Base-by-base conservation (phyloP, 2,888 invertebrate species). In the Temnothorax ravouxi region DNA sequence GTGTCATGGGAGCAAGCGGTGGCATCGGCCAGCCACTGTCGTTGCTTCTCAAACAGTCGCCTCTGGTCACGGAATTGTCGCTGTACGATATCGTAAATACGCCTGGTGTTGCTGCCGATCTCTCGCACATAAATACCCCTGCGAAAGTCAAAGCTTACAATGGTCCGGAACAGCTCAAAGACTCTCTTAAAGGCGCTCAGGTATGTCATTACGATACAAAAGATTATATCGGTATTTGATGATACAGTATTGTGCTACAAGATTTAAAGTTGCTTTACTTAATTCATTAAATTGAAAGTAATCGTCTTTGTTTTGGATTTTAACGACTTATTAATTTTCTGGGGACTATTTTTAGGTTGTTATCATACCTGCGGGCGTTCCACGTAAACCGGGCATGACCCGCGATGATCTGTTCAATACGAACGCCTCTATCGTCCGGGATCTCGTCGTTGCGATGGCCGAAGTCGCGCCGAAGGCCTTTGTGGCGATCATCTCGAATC, bases 301-400 rank as follows among this genome's bases (percentile, higher is more conserved):
- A 6, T 44, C 3, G n/a, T 13, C 13, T 8, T n/a, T 13, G 11
- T 9, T 21, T 76, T 61, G 5, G 5, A 29, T 50, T 54, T 54
- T 18, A 1, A 64, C 1, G 4, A 52, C 25, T 52, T 8, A 52
- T 52, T 44, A 41, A 41, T 52, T 21, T 21, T 72, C 6, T 18
- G 1, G 81, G 50, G 59, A 44, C 64, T 75, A 79, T 83, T 54
- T 86, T 11, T 97, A 99, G 94, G 96, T 99, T 15, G 98, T 99
- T 18, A 97, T 99, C 84, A 98, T 99, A 92, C 99, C 99, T 1
- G 99, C 99, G 84, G 99, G 99, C 84, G 99, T 99, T 3, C 99
- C 99, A 79, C 97, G 99, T 92, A 99, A 99, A 95, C 99, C 99
- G 21, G 99, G 99, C 94, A 99, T 99, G 99, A 99, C 99, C 67